Base-by-base conservation (phyloP, 2,888 invertebrate genomes). In the Leucophora obtusa region DNA sequence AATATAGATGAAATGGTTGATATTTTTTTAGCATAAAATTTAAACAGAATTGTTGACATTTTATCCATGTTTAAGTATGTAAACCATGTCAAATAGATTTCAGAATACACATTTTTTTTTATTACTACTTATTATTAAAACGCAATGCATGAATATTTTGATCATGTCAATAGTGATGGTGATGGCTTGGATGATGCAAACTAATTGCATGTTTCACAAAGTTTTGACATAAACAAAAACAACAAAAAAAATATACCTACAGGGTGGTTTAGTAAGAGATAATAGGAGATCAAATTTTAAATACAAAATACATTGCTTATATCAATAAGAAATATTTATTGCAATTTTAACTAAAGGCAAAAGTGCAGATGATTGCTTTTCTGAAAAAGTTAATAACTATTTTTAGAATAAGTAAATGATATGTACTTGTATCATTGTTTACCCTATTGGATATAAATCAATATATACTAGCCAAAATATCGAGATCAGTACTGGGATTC, bases 61-160 rank as follows among this genome's bases (percentile, higher is more conserved):
- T 66, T 56, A 66, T 66, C 38, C 66, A 66, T 66, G 66, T 66
- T 66, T 66, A 66, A 66, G 66, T 66, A 56, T 66, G 66, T 66
- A 66, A 66, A 66, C 66, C 66, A 66, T 66, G 66, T 56, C 66
- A 66, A n/a, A 63, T 53, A 53, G 50, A 62, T 50, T 38, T 11
- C 38, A 11, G 11, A 10, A 21, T 18, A 53, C 1, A 18, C 17
- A 6, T 51, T 51, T 58, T 58, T 15, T 11, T 33, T 28, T 21
- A 21, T 3, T 56, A 28, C 28, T 56, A 56, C 28, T 28, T 24
- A 14, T 47, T n/a, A 47, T 47, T 14, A n/a, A n/a, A 47, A 47
- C n/a, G 14, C 24, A 35, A 10, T 58, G 11, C 9, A 58, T 15
- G 43, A 47, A 47, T 43, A 10, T 38, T 24, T 24, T 54, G 56